Evolutionary conservation across 2,797 vertebrate genomes (phyloP).

Genomic region (Hydrophis major): DNA sequence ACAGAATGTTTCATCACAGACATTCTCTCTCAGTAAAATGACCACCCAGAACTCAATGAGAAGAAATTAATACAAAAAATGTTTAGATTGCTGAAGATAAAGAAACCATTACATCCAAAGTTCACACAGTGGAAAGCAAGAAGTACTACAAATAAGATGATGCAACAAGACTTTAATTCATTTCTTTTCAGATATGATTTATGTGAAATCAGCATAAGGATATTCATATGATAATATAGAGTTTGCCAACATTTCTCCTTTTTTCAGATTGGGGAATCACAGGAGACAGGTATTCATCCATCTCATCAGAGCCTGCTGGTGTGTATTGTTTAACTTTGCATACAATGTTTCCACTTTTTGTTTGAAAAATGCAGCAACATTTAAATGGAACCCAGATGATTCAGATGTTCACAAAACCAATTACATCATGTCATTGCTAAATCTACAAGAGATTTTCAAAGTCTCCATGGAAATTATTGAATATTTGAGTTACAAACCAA

Average conservation of each 20-base stretch:
- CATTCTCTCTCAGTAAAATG: constrained; percentile 54
- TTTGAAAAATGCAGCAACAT: background rate
- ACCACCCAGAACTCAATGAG: constrained; percentile 54
- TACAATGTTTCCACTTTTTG: background rate
- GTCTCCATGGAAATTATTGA: background rate
- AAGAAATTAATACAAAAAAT: background rate
- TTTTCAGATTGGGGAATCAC: background rate
- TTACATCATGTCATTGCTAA: background rate
- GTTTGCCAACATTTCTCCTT: background rate
- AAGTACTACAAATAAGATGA: background rate
- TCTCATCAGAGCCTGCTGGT: background rate
- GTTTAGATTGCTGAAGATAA: background rate
- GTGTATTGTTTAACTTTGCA: background rate
- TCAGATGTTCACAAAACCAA: background rate
- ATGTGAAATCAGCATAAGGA: background rate
- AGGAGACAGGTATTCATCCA: background rate
- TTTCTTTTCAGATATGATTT: background rate
- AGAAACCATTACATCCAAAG: background rate
- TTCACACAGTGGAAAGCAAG: background rate
- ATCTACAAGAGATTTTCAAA: background rate
- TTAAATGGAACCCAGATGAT: background rate
- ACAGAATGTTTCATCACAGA: constrained; percentile 57
- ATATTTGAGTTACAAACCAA: background rate
- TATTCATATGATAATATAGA: background rate
- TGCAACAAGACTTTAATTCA: background rate